phyloP scores from a whole-genome alignment of 2,888 invertebrate species.

The Amiota minor region DNA sequence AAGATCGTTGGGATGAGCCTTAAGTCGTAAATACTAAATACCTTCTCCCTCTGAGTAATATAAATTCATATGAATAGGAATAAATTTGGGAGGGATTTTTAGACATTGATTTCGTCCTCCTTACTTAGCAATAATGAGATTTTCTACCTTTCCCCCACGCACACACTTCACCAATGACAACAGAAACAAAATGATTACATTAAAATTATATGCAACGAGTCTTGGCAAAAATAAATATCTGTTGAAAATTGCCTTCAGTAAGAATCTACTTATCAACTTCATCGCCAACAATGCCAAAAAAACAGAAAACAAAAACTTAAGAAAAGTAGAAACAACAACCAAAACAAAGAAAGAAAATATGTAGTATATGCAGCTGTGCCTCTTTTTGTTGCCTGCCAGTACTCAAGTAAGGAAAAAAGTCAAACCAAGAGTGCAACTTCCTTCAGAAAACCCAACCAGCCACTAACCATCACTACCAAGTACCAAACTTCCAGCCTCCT shows the following conservation, averaged over 20 bases:
- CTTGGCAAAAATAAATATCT: slow-evolving; percentile 21
- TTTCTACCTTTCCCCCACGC: too few species aligned
- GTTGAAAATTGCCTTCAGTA: slow-evolving; percentile 47
- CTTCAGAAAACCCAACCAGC: neutral
- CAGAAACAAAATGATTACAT: slow-evolving; percentile 17
- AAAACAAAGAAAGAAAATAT: slow-evolving; percentile 34
- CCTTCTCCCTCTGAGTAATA: too few species aligned
- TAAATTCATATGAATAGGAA: too few species aligned
- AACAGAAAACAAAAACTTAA: slow-evolving; percentile 2
- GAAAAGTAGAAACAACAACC: slow-evolving; percentile 43
- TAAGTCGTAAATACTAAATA: too few species aligned
- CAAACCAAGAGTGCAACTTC: slow-evolving; percentile 7
- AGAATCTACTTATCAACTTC: slow-evolving; percentile 26
- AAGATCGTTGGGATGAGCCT: too few species aligned
- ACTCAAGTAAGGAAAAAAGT: neutral
- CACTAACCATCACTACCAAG: neutral
- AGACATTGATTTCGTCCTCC: too few species aligned
- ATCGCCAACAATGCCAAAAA: slow-evolving; percentile 29
- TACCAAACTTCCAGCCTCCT: neutral
- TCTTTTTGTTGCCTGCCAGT: neutral
- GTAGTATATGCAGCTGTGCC: slow-evolving; percentile 35
- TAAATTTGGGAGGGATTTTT: too few species aligned
- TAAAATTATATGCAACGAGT: slow-evolving; percentile 16
- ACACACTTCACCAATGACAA: neutral
- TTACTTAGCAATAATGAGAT: too few species aligned